Evolutionary conservation across 2,113 vertebrate species (phyloP), one percentile per base, ranked within the genome.

Genomic region (Polyodon spathula): DNA sequence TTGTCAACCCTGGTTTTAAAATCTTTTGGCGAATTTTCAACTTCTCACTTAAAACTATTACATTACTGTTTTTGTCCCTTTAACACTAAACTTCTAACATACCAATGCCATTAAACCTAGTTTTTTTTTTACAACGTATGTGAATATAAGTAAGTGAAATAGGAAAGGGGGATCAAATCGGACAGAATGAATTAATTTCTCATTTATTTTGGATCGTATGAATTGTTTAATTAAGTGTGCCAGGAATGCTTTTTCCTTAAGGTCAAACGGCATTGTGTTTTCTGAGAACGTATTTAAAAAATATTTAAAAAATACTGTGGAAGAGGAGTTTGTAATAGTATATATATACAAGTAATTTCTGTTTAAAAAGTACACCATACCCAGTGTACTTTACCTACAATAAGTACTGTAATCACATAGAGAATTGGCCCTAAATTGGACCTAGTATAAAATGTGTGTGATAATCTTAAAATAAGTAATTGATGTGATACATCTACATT

Each of bases 131-230:
- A 54, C 37, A 37, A 54, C 61, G 59, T 63, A 46, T 59, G 51
- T 66, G 62, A 70, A 68, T 63, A 72, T 2, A 50, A 65, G 54
- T 65, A 63, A 68, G 40, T 52, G 62, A 42, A 51, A 73, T 58
- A 70, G 61, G 66, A 39, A 60, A 66, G 56, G 58, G 62, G 68
- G 66, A 62, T 72, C 62, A 66, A 68, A 56, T 70, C 68, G 48
- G 70, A 70, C 68, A 67, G 69, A 57, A 63, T 67, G 57, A 73
- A 74, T 76, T 64, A 73, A 76, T 72, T 61, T 54, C 8, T 5
- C 60, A 64, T 77, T 82, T 78, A 74, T 76, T 75, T 74, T 78
- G 72, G 73, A 78, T 72, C 70, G 63, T 27, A 27, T 27, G 63
- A 69, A 38, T 62, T n/a, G n/a, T n/a, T n/a, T n/a, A n/a, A n/a